Base-by-base conservation (phyloP, 1,140 invertebrate genomes). In the Sarcophaga bullata region DNA sequence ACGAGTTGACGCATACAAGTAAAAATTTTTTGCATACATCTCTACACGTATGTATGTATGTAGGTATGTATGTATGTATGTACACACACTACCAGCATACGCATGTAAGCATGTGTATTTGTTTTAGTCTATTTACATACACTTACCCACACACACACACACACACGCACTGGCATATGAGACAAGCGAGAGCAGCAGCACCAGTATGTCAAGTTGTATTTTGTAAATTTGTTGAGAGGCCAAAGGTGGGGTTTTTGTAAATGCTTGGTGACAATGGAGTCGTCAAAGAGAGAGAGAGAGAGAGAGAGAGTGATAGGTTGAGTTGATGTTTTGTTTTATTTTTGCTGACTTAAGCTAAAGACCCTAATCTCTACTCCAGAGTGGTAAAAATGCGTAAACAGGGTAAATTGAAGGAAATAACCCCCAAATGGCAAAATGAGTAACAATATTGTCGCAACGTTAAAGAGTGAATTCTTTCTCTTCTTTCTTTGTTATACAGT, bases 1-100 rank as follows among this genome's bases (percentile, higher is more conserved):
- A 49, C 73, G 73, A 49, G 46, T 76, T 49, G 73, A 49, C 47
- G 48, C 73, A 76, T 48, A 76, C 73, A 76, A 76, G 48, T 49
- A 49, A 47, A 10, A 15, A 54, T 3, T 54, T 1, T 54, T 15
- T 11, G 15, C 52, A 3, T 25, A n/a, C n/a, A n/a, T n/a, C n/a
- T n/a, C n/a, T n/a, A n/a, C n/a, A n/a, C n/a, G 25, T 73, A 73
- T 25, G 58, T 68, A 73, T 73, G 68, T 25, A 73, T 25, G 25
- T 73, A 73, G 3, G 58, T 68, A 73, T 73, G 68, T 25, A 73
- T 25, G 25, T 73, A 73, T 25, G 58, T 68, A 73, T 73, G 68
- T 25, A 73, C 50, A 52, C 17, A 68, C n/a, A 15, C 62, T 68
- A 58, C n/a, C 6, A 15, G 54, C 54, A 58, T 58, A 58, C n/a